phyloP scores from a whole-genome alignment of 2,888 invertebrate species.

The Diarsia mendica region DNA sequence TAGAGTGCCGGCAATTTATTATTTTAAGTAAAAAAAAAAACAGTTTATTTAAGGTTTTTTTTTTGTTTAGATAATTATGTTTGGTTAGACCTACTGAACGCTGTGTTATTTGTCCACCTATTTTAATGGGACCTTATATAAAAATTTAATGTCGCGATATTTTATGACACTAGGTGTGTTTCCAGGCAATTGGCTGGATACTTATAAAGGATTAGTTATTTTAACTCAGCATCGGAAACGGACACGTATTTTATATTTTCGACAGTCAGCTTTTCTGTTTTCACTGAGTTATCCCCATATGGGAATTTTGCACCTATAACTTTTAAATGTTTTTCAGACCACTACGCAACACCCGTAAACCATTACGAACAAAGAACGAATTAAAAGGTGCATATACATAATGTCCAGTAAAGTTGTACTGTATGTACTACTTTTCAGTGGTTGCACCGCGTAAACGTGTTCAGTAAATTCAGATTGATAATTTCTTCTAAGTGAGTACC shows the following conservation, averaged over 20 bases:
- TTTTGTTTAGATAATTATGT: too few relatives aligned
- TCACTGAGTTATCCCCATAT: background rate
- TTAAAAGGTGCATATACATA: slow-evolving; percentile 6
- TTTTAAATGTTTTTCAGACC: background rate
- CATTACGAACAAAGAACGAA: background rate
- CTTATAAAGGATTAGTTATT: background rate
- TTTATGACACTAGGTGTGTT: too few relatives aligned
- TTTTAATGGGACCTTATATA: too few relatives aligned
- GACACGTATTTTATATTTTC: background rate
- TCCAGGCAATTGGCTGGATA: background rate
- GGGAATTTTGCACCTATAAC: background rate
- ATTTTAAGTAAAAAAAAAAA: too few relatives aligned
- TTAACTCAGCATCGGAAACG: background rate
- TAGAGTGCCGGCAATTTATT: too few relatives aligned
- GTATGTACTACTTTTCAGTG: background rate
- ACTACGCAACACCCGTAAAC: background rate
- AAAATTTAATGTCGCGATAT: background rate
- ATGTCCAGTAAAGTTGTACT: background rate
- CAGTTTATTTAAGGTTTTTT: too few relatives aligned
- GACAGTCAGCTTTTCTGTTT: background rate
- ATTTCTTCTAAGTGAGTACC: background rate
- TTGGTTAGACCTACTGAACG: too few relatives aligned
- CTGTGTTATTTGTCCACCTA: too few relatives aligned
- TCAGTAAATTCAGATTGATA: background rate
- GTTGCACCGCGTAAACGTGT: background rate